Evolutionary conservation across 2,888 invertebrate genomes (phyloP).

Genomic region (Cyaniris semiargus): DNA sequence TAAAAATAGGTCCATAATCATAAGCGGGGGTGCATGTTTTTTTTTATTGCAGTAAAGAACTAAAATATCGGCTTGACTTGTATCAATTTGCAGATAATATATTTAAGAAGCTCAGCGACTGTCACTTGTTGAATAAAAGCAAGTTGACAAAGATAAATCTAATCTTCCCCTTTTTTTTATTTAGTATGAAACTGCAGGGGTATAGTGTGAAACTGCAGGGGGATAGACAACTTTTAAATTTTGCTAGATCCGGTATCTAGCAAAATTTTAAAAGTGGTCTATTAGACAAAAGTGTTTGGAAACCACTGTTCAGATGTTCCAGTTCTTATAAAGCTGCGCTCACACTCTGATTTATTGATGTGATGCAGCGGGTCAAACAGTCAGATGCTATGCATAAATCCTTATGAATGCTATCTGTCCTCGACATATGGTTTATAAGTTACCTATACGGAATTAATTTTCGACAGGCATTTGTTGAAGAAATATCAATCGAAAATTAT

Average conservation of each 20-base stretch:
- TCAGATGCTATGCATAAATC: background rate
- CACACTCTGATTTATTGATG: background rate
- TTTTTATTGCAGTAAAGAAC: no score
- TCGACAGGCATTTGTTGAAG: background rate
- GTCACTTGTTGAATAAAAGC: no score
- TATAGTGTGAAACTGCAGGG: no score
- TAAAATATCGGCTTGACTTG: no score
- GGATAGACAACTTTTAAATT: no score
- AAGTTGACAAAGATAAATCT: no score
- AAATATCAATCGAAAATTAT: background rate
- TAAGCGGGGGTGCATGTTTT: no score
- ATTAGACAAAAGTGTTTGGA: background rate
- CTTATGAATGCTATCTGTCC: background rate
- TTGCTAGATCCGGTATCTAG: no score
- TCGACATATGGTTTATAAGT: background rate
- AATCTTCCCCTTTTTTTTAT: background rate
- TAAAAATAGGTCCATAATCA: no score
- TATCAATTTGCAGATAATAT: no score
- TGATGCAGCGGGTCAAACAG: background rate
- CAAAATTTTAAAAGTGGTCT: background rate
- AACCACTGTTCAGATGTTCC: background rate
- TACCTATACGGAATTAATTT: background rate
- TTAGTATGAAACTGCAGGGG: no score
- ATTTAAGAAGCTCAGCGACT: no score
- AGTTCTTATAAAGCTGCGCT: slow-evolving; percentile 5